Evolutionary conservation across 1,140 invertebrate genomes (phyloP), one percentile per base, ranked within the genome.

Genomic region (Augochlora pura): DNA sequence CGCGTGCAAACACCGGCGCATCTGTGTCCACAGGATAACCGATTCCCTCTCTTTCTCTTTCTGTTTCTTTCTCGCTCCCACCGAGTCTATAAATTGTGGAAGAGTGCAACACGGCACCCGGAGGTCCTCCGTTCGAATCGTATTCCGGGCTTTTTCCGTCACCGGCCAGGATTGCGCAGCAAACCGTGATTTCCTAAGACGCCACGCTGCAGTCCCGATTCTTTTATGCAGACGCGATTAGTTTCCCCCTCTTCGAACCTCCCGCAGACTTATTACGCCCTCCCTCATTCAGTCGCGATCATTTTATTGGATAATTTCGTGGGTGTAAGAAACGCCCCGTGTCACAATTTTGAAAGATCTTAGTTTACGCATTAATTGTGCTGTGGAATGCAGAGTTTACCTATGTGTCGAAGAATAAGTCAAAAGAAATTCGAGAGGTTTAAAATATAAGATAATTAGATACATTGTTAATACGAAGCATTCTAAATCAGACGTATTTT

Each of bases 1-100:
- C 81, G 78, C 85, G 82, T 81, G 90, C 91, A 93, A 93, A 93
- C 92, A 92, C 77, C 74, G 80, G 88, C 86, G 92, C 92, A 93
- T 93, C 92, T 93, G 92, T 93, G 92, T 92, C 89, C 81, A 92
- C 91, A 92, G 90, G 85, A 86, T 87, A 87, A 87, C 85, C 85
- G 85, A 87, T 86, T 86, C 84, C 12, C 49, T 52, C 49, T 52
- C 16, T 7, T 14, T 52, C 46, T 16, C 46, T 12, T 10, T 49
- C 9, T 46, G 2, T 46, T 46, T 46, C 8, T 46, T 12, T 12
- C 42, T 46, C 6, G 9, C 42, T 79, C 78, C 75, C 69, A 67
- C 77, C 74, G 81, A 86, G n/a, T 82, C 81, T 87, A 87, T 84
- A 87, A 87, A 87, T 87, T 84, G 84, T 25, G 4, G 54, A 57